A percentile compares a stretch with the other conserved stretches of the same genome.
Evolutionary conservation across 2,113 vertebrate species (phyloP).

Genomic region (Fukomys damarensis): DNA sequence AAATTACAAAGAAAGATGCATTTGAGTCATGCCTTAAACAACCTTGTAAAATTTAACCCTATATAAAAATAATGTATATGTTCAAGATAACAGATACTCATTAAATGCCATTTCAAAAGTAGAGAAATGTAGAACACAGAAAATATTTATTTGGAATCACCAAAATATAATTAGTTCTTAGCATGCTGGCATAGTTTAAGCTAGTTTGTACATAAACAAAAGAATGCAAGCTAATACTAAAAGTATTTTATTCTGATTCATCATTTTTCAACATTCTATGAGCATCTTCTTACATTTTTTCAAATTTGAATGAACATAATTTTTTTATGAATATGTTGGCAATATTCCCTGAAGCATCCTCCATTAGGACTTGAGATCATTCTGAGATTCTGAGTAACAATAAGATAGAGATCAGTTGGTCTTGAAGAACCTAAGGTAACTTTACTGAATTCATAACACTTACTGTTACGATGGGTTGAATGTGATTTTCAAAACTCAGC

Average conservation of each 20-base stretch:
- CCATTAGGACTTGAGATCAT: background rate
- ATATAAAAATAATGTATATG: background rate
- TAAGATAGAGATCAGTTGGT: background rate
- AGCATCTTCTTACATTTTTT: background rate
- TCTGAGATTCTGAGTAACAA: background rate
- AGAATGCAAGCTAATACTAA: background rate
- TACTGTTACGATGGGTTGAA: background rate
- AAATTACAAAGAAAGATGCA: background rate
- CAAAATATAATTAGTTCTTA: constrained; percentile 24
- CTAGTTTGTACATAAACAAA: background rate
- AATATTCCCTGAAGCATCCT: background rate
- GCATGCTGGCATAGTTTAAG: background rate
- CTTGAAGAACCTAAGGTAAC: background rate
- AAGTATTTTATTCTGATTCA: background rate
- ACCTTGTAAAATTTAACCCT: background rate
- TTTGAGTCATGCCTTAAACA: background rate
- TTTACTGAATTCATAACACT: background rate
- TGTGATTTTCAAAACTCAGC: background rate
- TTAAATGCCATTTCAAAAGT: background rate
- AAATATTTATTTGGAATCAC: background rate
- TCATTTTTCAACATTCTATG: background rate
- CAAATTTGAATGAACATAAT: background rate
- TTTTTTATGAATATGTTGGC: background rate
- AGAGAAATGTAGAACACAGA: background rate
- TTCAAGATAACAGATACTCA: background rate